phyloP scores from a whole-genome alignment of 2,113 vertebrate genomes.

The Melospiza melodia region DNA sequence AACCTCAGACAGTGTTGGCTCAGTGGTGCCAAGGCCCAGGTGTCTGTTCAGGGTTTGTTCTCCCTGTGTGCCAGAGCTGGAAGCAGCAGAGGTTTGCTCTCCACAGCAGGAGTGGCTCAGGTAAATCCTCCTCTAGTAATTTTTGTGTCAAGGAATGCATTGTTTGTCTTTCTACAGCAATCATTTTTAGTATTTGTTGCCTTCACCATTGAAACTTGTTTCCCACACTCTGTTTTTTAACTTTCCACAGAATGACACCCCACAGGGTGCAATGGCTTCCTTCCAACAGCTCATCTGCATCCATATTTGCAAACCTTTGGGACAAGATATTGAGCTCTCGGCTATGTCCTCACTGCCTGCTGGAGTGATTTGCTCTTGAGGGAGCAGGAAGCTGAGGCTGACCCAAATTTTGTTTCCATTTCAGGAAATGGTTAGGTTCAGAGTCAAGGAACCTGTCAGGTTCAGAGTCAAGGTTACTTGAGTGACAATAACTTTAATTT shows the following conservation, averaged over 20 bases:
- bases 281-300: neutral
- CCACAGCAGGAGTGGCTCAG: neutral
- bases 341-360: neutral
- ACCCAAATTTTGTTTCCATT: neutral
- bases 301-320: neutral
- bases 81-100: neutral
- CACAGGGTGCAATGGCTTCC: neutral
- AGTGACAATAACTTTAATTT: neutral
- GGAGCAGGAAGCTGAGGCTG: neutral
- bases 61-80: neutral
- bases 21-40: neutral
- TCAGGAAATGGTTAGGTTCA: neutral
- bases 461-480: neutral
- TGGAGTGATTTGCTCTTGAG: neutral
- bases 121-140: too few relatives aligned
- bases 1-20: neutral
- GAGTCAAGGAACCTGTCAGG: neutral
- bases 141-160: neutral
- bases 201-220: neutral
- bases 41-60: neutral
- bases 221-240: neutral
- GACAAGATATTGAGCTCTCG: neutral
- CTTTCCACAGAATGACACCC: accelerated
- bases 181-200: neutral
- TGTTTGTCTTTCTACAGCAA: neutral